phyloP scores from a whole-genome alignment of 2,113 vertebrate genomes.

The Anser brachyrhynchus region DNA sequence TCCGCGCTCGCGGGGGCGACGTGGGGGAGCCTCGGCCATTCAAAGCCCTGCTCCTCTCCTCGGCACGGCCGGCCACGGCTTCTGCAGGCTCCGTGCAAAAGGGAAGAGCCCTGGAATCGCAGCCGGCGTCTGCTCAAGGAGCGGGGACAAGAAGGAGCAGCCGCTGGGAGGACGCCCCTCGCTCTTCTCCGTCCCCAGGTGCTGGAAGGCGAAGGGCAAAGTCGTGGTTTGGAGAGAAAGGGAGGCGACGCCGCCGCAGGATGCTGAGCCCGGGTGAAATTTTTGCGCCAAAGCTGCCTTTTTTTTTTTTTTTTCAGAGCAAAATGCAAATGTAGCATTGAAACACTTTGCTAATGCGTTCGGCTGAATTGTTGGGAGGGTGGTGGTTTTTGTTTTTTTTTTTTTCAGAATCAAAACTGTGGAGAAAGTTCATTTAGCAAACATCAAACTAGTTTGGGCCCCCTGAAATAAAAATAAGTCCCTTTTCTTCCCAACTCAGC shows the following conservation, averaged over 20 bases:
- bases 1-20: not conserved
- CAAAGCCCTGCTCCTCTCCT: not conserved
- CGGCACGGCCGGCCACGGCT: not conserved
- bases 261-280: not conserved
- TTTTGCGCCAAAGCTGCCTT: not conserved
- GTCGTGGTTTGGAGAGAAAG: not conserved
- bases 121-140: not conserved
- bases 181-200: not conserved
- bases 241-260: not conserved
- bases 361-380: not conserved
- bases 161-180: not conserved
- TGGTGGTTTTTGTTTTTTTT: no score
- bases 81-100: not conserved
- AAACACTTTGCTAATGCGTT: fast-evolving
- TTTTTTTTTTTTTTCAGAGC: not conserved
- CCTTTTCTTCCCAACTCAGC: not conserved
- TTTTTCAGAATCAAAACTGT: not conserved
- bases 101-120: not conserved
- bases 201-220: not conserved
- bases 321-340: not conserved
- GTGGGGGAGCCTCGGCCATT: not conserved
- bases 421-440: not conserved
- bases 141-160: not conserved
- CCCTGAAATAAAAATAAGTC: not conserved
- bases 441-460: not conserved